phyloP scores from a whole-genome alignment of 92 coral and sea anemone species.

The Paragorgia papillata region DNA sequence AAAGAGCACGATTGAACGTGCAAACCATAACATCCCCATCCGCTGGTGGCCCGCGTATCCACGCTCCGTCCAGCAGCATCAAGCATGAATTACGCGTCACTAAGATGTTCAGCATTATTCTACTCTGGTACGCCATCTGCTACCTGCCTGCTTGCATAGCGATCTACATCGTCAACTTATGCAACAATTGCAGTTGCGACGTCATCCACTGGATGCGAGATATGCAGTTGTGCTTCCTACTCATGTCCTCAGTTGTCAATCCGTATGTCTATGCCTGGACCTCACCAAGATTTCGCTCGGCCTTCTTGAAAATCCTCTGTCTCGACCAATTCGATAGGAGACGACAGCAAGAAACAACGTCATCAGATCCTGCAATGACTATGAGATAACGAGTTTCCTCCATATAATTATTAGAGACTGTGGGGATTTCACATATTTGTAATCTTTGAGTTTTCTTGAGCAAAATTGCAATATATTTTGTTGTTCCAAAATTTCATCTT shows the following conservation, averaged over 20 bases:
- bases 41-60: slow-evolving; percentile 5
- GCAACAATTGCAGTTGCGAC: slow-evolving; percentile 38
- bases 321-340: slow-evolving; percentile 14
- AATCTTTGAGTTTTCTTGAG: too few species aligned
- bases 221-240: slow-evolving; percentile 33
- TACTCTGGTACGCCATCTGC: slow-evolving; percentile 36
- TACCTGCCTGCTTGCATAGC: slow-evolving; percentile 38
- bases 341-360: background rate
- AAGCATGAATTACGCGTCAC: slow-evolving; percentile 40
- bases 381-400: slow-evolving; percentile 13
- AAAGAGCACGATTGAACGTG: slow-evolving; percentile 38
- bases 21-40: slow-evolving; percentile 13
- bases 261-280: slow-evolving; percentile 48
- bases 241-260: slow-evolving; percentile 41
- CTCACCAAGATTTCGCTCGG: slow-evolving; percentile 43
- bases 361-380: slow-evolving; percentile 23
- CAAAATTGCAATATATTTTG: too few species aligned
- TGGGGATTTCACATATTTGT: too few species aligned
- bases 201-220: slow-evolving; percentile 42
- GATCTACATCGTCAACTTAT: slow-evolving; percentile 34
- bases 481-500: too few species aligned
- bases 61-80: background rate
- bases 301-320: slow-evolving; percentile 30
- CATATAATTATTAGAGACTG: too few species aligned
- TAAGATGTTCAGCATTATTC: slow-evolving; percentile 41